A percentile compares a stretch with the other conserved stretches of the same genome.
These are phyloP conservation scores for Lepidocyrtoides sp. DNA, from an alignment of 2,888 invertebrate species.

Conservation along the genomic window DNA sequence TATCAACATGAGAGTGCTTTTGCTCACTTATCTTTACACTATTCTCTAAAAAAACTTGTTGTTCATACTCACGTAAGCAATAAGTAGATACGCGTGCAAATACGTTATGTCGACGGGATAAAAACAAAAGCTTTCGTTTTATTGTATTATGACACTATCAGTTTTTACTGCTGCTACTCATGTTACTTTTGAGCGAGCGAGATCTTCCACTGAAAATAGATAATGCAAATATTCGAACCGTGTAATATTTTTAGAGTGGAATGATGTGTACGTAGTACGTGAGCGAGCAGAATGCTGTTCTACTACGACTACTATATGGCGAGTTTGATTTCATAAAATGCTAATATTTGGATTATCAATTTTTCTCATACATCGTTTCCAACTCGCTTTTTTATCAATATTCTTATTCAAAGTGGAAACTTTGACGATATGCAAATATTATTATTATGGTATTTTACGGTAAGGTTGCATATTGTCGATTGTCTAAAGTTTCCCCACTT, in stretches of 20 bases:
- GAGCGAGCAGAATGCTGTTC: too few species aligned
- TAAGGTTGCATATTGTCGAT: not conserved
- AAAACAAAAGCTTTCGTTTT: not conserved
- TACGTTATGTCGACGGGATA: not conserved
- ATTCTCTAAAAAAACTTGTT: constrained; percentile 40
- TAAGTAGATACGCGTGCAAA: not conserved
- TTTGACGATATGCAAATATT: not conserved
- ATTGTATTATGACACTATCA: not conserved
- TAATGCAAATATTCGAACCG: not conserved
- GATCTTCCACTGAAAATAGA: not conserved
- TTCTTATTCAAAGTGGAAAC: not conserved
- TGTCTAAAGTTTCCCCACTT: not conserved
- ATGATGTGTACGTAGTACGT: not conserved
- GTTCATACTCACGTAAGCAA: constrained; percentile 2
- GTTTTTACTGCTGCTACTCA: not conserved
- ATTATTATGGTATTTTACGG: not conserved
- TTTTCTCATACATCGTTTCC: constrained; percentile 86
- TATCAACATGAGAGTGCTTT: constrained; percentile 65
- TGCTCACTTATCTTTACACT: constrained; percentile 21
- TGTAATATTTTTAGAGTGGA: too few species aligned
- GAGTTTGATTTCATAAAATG: not conserved
- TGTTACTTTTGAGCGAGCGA: not conserved
- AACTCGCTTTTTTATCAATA: constrained; percentile 2
- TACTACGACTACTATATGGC: not conserved
- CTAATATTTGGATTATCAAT: constrained; percentile 40